Conservation (phyloP, 2,113 vertebrate species). For the Petroica traversi region DNA sequence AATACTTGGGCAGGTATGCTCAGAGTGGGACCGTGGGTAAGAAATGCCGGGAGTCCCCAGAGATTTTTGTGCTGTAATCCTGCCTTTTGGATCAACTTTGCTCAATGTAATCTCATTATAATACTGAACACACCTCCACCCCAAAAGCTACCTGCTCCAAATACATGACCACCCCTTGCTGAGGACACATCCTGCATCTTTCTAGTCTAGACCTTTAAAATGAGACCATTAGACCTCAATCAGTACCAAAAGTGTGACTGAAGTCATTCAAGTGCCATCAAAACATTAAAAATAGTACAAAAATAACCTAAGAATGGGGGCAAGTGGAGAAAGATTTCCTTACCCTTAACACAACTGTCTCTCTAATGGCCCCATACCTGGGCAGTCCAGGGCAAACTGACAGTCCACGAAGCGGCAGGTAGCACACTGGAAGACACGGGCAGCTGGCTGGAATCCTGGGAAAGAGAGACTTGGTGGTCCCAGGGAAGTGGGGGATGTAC, state of each 20-base stretch:
- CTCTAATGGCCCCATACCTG: not conserved
- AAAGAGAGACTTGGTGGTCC: not conserved
- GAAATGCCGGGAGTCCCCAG: not conserved
- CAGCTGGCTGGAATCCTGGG: not conserved
- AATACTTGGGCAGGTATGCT: accelerated
- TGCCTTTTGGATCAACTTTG: not conserved
- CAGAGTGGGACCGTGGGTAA: accelerated
- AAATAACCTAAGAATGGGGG: not conserved
- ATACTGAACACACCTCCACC: not conserved
- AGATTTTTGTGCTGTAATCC: not conserved
- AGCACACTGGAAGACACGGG: not conserved
- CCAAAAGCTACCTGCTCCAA: not conserved
- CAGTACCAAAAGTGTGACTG: not conserved
- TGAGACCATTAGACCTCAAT: not conserved
- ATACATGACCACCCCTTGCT: not conserved
- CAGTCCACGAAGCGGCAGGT: not conserved
- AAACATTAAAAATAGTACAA: not conserved
- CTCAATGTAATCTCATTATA: not conserved
- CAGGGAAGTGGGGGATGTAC: not conserved
- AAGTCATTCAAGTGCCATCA: not conserved
- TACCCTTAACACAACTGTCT: not conserved
- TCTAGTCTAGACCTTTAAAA: not conserved
- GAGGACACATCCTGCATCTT: not conserved
- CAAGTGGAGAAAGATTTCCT: not conserved
- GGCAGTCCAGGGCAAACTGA: not conserved